These are phyloP conservation scores for Ormyrus nitidulus DNA, from an alignment of 2,888 invertebrate genomes.

Conservation along the genomic window DNA sequence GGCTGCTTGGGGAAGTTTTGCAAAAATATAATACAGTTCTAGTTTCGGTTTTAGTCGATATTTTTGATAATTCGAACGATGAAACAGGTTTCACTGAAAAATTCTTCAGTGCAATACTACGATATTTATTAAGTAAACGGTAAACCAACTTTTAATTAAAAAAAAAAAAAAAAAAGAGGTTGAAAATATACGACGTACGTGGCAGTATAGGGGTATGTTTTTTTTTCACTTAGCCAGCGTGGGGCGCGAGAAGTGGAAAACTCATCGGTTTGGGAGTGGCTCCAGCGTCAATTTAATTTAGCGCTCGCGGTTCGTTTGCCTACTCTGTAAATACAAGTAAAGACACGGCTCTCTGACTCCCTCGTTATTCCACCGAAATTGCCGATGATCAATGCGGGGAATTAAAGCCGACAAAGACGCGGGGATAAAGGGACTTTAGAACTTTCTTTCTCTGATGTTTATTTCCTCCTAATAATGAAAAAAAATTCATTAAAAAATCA, in stretches of 20 bases:
- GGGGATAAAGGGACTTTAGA: neutral
- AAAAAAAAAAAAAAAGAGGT: no score
- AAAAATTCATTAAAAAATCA: no score
- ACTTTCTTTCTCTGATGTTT: no score
- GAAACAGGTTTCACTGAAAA: no score
- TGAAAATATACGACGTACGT: no score
- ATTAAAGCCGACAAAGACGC: neutral
- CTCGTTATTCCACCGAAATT: conserved; percentile 20
- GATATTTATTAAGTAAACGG: no score
- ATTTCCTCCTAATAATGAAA: no score
- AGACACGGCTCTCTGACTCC: neutral
- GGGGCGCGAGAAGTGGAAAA: neutral
- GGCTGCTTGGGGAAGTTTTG: neutral
- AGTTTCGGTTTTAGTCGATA: no score
- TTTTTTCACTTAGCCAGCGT: conserved; percentile 1
- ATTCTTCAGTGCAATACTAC: no score
- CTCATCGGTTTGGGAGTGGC: conserved; percentile 5
- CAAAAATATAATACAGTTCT: no score
- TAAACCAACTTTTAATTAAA: no score
- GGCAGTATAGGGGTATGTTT: neutral
- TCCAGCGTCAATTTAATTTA: conserved; percentile 48
- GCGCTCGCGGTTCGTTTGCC: conserved; percentile 11
- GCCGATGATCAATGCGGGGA: neutral
- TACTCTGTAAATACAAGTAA: neutral
- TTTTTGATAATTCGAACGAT: no score